These are phyloP conservation scores for Nasonia vitripennis DNA, from an alignment of 1,140 invertebrate species.

Conservation along the genomic window DNA sequence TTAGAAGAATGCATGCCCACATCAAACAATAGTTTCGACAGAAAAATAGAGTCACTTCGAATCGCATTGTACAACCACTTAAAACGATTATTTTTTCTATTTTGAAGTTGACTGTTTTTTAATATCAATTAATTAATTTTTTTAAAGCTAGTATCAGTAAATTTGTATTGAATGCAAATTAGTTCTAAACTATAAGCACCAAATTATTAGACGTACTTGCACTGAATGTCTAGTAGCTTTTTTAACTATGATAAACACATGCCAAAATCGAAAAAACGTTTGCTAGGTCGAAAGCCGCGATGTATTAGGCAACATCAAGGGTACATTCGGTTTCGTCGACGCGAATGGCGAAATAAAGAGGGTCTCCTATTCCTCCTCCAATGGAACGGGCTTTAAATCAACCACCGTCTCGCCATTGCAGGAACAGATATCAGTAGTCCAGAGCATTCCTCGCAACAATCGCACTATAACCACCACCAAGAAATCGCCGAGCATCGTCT, in stretches of 20 bases:
- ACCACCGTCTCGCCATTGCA: constrained; percentile 72
- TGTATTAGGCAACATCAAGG: constrained; percentile 87
- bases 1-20: neutral
- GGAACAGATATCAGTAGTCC: constrained; percentile 74
- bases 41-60: neutral
- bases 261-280: constrained; percentile 57
- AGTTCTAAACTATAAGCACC: neutral
- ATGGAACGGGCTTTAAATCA: constrained; percentile 76
- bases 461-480: constrained; percentile 63
- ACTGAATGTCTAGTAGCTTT: neutral
- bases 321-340: constrained; percentile 90
- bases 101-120: neutral
- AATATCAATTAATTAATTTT: neutral
- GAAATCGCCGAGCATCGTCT: constrained; percentile 68
- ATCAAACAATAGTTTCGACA: neutral
- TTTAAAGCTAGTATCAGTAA: neutral
- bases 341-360: constrained; percentile 87
- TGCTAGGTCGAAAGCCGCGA: constrained; percentile 85
- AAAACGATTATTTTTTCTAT: neutral
- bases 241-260: neutral
- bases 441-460: constrained; percentile 72
- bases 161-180: neutral
- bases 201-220: neutral
- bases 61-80: neutral
- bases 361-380: constrained; percentile 85